Evolutionary conservation across 1,140 invertebrate genomes (phyloP), one percentile per base, ranked within the genome.

Genomic region (Lucilia sericata): DNA sequence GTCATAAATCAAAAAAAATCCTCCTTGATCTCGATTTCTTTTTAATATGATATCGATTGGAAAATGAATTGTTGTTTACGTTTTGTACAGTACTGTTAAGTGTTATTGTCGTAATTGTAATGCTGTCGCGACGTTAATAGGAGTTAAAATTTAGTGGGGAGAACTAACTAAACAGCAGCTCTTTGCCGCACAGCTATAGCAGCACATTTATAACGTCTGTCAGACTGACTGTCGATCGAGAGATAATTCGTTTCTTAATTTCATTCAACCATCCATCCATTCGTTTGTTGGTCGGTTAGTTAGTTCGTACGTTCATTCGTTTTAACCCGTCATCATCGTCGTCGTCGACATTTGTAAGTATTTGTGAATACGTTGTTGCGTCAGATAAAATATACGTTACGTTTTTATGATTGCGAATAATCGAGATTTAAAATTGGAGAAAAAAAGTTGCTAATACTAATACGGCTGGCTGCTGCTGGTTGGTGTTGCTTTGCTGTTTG

Each of bases 341-440:
- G 9, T 12, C 9, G 49, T 55, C 12, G 51, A 4, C 51, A 55
- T n/a, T 55, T 55, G 51, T 13, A 17, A 42, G 42, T n/a, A 12
- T 55, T 55, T 55, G 51, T 55, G 12, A 42, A 80, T 80, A 51
- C 19, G 76, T 25, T 80, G 42, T 80, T 80, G 76, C 76, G 76
- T 80, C 76, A 80, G 76, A 51, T 80, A 21, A 80, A 80, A 80
- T 21, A 21, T 78, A 51, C 76, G 76, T 80, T 80, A 80, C 76
- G 42, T 80, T 80, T 49, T 80, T 25, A 30, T 76, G 74, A 76
- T 76, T 76, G 74, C 74, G 34, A 76, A 76, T 76, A 76, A 76
- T 76, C 74, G 42, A 80, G 76, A 49, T 80, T 80, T 80, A 80
- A 80, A 80, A 42, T 42, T 78, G 34, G 36, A 78, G 49, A 42